Percentiles rank a stretch among this genome's conserved stretches.
phyloP scores from a whole-genome alignment of 2,113 vertebrate species.

The Atractosteus spatula region DNA sequence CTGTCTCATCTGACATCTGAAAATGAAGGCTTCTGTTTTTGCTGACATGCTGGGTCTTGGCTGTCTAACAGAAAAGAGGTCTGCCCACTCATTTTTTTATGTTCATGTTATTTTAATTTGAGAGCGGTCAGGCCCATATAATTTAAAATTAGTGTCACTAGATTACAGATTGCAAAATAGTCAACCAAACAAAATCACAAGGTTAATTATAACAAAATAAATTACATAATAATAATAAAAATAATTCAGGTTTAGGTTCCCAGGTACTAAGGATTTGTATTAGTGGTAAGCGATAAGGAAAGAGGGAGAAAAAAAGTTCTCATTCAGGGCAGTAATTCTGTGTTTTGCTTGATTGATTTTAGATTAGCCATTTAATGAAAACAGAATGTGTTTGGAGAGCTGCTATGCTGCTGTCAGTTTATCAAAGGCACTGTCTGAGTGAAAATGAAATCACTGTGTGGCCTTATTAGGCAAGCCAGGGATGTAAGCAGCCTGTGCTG shows the following conservation, averaged over 20 bases:
- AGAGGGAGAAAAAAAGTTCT: constrained; percentile 8
- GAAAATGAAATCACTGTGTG: constrained; percentile 50
- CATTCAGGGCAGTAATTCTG: constrained; percentile 47
- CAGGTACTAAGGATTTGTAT: not conserved
- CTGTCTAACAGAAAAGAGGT: no score
- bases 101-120: no score
- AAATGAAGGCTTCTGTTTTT: no score
- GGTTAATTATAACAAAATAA: not conserved
- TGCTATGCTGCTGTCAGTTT: constrained; percentile 55
- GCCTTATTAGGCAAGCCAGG: constrained; percentile 38
- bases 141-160: no score
- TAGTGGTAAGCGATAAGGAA: not conserved
- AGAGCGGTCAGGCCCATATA: no score
- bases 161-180: no score
- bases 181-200: no score
- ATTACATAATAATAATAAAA: constrained; percentile 6
- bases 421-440: constrained; percentile 51
- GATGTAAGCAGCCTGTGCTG: constrained; percentile 33
- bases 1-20: no score
- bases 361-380: constrained; percentile 75
- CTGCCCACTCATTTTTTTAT: no score
- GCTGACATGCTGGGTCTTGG: no score
- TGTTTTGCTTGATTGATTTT: constrained; percentile 57
- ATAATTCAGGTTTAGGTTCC: not conserved
- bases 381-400: constrained; percentile 67